Conservation (phyloP, 2,113 vertebrate genomes). For the Thamnophis sirtalis region DNA sequence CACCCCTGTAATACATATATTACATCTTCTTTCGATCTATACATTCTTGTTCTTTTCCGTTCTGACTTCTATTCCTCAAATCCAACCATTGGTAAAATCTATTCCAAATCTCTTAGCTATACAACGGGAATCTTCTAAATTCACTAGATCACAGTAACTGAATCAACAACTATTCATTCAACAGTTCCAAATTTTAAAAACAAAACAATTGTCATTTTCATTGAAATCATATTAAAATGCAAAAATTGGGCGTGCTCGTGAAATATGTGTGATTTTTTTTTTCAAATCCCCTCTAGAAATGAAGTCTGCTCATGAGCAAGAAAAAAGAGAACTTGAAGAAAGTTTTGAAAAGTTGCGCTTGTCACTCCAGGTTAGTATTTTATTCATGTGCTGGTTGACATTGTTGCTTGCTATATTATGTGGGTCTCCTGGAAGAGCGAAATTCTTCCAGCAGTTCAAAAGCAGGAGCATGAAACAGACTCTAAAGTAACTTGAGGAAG, state of each 20-base stretch:
- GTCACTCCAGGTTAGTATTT: slow-evolving; percentile 82
- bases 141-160: not conserved
- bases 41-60: too few relatives aligned
- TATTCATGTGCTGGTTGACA: not conserved
- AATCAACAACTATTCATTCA: not conserved
- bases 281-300: slow-evolving; percentile 71
- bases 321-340: slow-evolving; percentile 86
- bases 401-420: not conserved
- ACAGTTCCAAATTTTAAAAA: too few relatives aligned
- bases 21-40: too few relatives aligned
- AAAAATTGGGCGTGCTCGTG: not conserved
- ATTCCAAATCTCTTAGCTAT: not conserved
- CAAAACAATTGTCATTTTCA: not conserved
- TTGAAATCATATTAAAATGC: not conserved
- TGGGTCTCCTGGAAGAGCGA: not conserved
- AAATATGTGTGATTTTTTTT: not conserved
- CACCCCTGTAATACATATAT: too few relatives aligned
- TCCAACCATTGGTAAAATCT: too few relatives aligned
- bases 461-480: not conserved
- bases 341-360: slow-evolving; percentile 89
- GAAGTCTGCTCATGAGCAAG: slow-evolving; percentile 82
- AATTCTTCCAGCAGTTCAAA: not conserved
- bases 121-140: not conserved
- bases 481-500: not conserved
- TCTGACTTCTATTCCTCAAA: too few relatives aligned